Conservation (phyloP, 2,888 invertebrate species). For the Coronaproctus castanopsis region DNA sequence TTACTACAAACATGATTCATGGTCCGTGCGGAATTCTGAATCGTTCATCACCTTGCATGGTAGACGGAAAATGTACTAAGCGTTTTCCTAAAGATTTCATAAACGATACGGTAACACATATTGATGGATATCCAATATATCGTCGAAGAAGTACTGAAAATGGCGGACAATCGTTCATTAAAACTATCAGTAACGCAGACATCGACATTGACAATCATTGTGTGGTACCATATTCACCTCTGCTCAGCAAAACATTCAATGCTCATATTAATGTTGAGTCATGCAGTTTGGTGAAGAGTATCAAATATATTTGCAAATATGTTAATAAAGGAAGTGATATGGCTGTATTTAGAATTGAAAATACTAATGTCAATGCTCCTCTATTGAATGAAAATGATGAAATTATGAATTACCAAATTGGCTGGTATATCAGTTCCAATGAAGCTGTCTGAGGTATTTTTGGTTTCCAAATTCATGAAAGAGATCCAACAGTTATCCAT, state of each 20-base stretch:
- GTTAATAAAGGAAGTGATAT: constrained; percentile 19
- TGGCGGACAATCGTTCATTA: constrained; percentile 22
- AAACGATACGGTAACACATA: constrained; percentile 20
- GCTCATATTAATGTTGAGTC: constrained; percentile 22
- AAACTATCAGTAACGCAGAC: constrained; percentile 15
- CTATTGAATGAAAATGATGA: constrained; percentile 18
- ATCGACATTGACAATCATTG: constrained; percentile 18
- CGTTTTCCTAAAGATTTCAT: constrained; percentile 19
- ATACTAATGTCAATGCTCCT: constrained; percentile 19
- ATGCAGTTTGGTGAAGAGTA: constrained; percentile 26
- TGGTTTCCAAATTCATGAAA: constrained; percentile 22
- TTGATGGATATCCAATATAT: constrained; percentile 24
- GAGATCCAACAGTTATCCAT: constrained; percentile 21
- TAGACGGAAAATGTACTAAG: constrained; percentile 20
- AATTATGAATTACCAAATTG: constrained; percentile 20
- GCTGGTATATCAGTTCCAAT: constrained; percentile 18
- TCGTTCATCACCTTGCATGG: constrained; percentile 20
- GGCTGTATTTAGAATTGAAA: constrained; percentile 16
- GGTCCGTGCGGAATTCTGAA: constrained; percentile 20
- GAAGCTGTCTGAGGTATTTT: constrained; percentile 13
- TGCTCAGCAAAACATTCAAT: constrained; percentile 19
- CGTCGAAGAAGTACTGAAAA: constrained; percentile 17
- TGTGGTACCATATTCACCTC: constrained; percentile 18
- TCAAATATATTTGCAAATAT: constrained; percentile 26
- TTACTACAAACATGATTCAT: constrained; percentile 25